These are phyloP conservation scores for Chlorops oryzae DNA, from an alignment of 1,140 invertebrate species.

Conservation along the genomic window DNA sequence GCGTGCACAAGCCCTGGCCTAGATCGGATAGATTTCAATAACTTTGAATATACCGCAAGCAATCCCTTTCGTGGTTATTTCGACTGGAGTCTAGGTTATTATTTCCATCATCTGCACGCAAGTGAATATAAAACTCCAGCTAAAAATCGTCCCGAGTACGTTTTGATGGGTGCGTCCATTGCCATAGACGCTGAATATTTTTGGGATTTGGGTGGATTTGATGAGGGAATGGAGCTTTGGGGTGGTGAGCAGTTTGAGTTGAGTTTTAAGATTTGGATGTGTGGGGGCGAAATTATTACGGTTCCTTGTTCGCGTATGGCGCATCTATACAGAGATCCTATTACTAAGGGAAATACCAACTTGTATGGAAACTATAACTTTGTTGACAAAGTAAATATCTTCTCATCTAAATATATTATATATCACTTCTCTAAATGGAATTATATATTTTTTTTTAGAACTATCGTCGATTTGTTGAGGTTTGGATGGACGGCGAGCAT, in stretches of 20 bases:
- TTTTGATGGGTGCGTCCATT: too few species aligned
- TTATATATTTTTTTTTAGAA: constrained; percentile 51
- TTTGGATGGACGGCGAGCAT: constrained; percentile 74
- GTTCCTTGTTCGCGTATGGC: constrained; percentile 88
- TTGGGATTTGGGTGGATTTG: too few species aligned
- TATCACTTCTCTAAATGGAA: constrained; percentile 2
- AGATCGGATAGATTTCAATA: too few species aligned
- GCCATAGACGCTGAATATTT: too few species aligned
- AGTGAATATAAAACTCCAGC: too few species aligned
- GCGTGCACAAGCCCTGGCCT: too few species aligned
- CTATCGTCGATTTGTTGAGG: constrained; percentile 67
- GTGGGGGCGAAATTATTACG: constrained; percentile 81
- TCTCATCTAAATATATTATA: constrained; percentile 29
- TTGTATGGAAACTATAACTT: not conserved
- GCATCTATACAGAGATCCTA: constrained; percentile 77
- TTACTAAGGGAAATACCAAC: not conserved
- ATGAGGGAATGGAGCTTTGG: constrained; percentile 85
- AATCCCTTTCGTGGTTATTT: too few species aligned
- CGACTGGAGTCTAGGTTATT: too few species aligned
- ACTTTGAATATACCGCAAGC: too few species aligned
- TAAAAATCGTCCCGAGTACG: too few species aligned
- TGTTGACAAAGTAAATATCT: constrained; percentile 5
- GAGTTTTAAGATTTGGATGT: constrained; percentile 85
- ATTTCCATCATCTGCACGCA: too few species aligned
- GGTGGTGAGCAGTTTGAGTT: constrained; percentile 95